phyloP scores from a whole-genome alignment of 2,113 vertebrate species.

The Vimba vimba region DNA sequence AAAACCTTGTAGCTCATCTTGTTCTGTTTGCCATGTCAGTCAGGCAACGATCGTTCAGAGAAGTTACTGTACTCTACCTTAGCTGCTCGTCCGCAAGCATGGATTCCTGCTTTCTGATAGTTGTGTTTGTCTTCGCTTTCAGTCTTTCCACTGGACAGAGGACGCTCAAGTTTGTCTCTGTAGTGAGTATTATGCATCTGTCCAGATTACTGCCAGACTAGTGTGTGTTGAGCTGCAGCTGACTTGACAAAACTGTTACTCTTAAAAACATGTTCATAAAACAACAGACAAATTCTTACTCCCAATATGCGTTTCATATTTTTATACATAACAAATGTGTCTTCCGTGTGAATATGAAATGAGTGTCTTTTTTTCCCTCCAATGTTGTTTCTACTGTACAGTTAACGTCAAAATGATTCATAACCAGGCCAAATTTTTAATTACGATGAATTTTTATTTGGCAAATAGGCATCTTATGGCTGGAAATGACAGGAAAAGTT shows the following conservation, averaged over 20 bases:
- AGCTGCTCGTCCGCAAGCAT: not conserved
- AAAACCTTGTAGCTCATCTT: not conserved
- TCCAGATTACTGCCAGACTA: not conserved
- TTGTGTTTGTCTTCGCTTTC: not conserved
- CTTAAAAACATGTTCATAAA: not conserved
- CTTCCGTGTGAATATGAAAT: not conserved
- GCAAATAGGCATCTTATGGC: not conserved
- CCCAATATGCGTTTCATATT: not conserved
- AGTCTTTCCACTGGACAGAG: conserved; percentile 34
- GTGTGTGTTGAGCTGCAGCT: not conserved
- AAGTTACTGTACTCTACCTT: not conserved
- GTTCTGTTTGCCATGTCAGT: not conserved
- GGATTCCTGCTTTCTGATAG: conserved; percentile 15
- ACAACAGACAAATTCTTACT: not conserved
- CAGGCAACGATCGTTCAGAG: not conserved
- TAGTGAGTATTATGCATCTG: conserved; percentile 45
- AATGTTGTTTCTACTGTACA: no score
- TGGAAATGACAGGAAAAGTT: not conserved
- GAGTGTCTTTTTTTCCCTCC: no score
- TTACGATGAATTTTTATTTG: not conserved
- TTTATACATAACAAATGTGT: not conserved
- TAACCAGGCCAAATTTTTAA: not conserved
- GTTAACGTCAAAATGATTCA: no score
- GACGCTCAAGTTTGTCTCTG: conserved; percentile 44
- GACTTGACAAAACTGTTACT: not conserved